A percentile compares a stretch with the other conserved stretches of the same genome.
Conservation (phyloP, 2,888 invertebrate genomes). For the Molanna angustata region DNA sequence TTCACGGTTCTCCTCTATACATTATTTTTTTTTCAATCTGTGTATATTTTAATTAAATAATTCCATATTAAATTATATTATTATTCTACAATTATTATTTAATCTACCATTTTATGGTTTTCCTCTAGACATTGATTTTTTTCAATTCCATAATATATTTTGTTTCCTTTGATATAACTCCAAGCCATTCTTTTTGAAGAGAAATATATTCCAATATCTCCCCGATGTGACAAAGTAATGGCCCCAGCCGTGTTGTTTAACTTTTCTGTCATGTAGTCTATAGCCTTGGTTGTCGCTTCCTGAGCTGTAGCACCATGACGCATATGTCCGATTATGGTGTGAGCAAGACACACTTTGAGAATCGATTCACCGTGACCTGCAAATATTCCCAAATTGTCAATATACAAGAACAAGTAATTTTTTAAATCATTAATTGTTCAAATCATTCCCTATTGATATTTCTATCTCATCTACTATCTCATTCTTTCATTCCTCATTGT, state of each 20-base stretch:
- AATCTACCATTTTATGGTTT: too few relatives aligned
- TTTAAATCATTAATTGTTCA: too few relatives aligned
- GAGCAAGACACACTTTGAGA: conserved; percentile 72
- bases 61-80: too few relatives aligned
- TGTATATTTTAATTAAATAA: too few relatives aligned
- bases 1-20: too few relatives aligned
- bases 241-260: conserved; percentile 42
- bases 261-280: conserved; percentile 45
- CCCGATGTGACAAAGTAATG: conserved; percentile 39
- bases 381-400: too few relatives aligned
- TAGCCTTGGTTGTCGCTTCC: conserved; percentile 60
- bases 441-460: too few relatives aligned
- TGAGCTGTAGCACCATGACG: conserved; percentile 56
- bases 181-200: conserved; percentile 50
- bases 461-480: too few relatives aligned
- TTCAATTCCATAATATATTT: conserved; percentile 27
- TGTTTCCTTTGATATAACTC: conserved; percentile 28
- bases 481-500: too few relatives aligned
- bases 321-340: conserved; percentile 65
- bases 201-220: conserved; percentile 48
- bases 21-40: too few relatives aligned
- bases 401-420: too few relatives aligned
- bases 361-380: conserved; percentile 78
- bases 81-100: too few relatives aligned
- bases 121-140: conserved; percentile 20